Evolutionary conservation across 2,113 vertebrate genomes (phyloP).

Genomic region (Caloenas nicobarica): DNA sequence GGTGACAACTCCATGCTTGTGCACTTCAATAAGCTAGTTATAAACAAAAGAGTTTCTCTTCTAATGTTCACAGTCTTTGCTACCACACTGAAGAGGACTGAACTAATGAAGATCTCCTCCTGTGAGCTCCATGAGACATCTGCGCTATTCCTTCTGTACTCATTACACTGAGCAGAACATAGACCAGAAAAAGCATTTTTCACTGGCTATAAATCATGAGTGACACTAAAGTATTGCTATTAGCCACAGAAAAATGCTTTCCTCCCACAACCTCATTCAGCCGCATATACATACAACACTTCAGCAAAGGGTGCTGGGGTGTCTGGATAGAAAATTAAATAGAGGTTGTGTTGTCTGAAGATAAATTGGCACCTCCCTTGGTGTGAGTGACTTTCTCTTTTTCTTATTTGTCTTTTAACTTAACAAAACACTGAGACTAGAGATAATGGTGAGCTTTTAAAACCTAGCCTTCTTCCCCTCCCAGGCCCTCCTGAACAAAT

Average conservation of each 20-base stretch:
- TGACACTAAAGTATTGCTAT: slow-evolving; percentile 45
- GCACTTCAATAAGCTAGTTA: slow-evolving; percentile 55
- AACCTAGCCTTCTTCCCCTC: slow-evolving; percentile 26
- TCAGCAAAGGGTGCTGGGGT: neutral
- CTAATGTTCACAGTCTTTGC: slow-evolving; percentile 48
- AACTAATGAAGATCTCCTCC: slow-evolving; percentile 56
- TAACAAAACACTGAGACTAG: slow-evolving; percentile 12
- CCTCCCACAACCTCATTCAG: slow-evolving; percentile 12
- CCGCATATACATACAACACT: neutral
- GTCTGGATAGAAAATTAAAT: slow-evolving; percentile 59
- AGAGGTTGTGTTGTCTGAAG: slow-evolving; percentile 51
- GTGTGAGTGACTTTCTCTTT: slow-evolving; percentile 18
- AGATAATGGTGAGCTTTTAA: slow-evolving; percentile 54
- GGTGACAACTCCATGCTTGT: slow-evolving; percentile 5
- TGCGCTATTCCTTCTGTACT: slow-evolving; percentile 8
- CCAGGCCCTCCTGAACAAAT: slow-evolving; percentile 30
- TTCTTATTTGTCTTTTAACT: slow-evolving; percentile 54
- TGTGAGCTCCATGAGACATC: slow-evolving; percentile 48
- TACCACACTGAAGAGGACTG: slow-evolving; percentile 12
- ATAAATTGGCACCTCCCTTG: slow-evolving; percentile 27
- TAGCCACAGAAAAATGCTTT: slow-evolving; percentile 32
- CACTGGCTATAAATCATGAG: slow-evolving; percentile 45
- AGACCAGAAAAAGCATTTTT: slow-evolving; percentile 28
- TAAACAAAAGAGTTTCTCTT: slow-evolving; percentile 40
- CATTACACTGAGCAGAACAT: slow-evolving; percentile 34